These are phyloP conservation scores for Pherbina coryleti DNA, from an alignment of 2,888 invertebrate genomes.

Conservation along the genomic window DNA sequence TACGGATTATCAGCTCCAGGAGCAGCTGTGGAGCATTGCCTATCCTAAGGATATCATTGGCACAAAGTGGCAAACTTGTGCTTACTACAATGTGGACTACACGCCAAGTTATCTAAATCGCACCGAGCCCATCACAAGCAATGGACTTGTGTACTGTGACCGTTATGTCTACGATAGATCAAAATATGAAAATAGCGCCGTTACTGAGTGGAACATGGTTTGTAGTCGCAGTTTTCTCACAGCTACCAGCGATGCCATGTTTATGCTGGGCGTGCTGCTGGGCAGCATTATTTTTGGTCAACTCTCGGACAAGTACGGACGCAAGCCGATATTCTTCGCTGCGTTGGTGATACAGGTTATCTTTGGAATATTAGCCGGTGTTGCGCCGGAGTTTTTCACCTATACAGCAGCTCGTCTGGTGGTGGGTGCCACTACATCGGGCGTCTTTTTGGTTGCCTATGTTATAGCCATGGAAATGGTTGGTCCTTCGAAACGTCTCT, in stretches of 20 bases:
- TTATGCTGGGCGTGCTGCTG: conserved; percentile 79
- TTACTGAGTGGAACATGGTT: conserved; percentile 79
- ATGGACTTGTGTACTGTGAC: conserved; percentile 69
- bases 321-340: conserved; percentile 79
- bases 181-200: conserved; percentile 75
- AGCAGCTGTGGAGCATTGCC: conserved; percentile 69
- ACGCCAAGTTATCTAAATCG: conserved; percentile 60
- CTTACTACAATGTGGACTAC: conserved; percentile 70
- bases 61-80: conserved; percentile 72
- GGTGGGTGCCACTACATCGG: conserved; percentile 81
- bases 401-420: conserved; percentile 77
- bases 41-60: conserved; percentile 73
- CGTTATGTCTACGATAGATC: conserved; percentile 75
- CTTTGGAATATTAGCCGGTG: conserved; percentile 76
- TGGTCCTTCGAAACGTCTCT: conserved; percentile 76
- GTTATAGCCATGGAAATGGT: conserved; percentile 85
- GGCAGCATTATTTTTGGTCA: conserved; percentile 81
- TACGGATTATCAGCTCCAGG: conserved; percentile 65
- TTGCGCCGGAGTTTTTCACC: conserved; percentile 78
- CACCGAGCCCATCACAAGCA: conserved; percentile 51
- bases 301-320: conserved; percentile 79
- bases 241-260: conserved; percentile 75
- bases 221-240: conserved; percentile 75
- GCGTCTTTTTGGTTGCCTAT: conserved; percentile 83
- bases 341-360: conserved; percentile 79